These are phyloP conservation scores for Anoncus sp. DNA, from an alignment of 2,888 invertebrate species.

Conservation along the genomic window DNA sequence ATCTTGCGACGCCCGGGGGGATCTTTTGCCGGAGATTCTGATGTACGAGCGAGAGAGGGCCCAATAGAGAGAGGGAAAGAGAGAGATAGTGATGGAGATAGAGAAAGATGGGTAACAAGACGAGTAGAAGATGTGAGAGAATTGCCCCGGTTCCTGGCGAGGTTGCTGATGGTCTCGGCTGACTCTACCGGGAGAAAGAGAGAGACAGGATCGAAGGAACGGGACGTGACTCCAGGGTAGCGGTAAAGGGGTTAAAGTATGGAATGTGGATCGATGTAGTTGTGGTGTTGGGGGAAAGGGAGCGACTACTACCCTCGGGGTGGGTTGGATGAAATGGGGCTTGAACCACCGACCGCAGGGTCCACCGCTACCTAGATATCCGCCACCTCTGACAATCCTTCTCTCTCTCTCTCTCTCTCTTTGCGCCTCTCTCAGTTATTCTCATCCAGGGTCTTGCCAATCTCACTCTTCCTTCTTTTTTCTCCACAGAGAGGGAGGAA, in stretches of 20 bases:
- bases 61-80: not conserved
- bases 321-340: constrained; percentile 34
- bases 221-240: constrained; percentile 38
- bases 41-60: too few species aligned
- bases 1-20: constrained; percentile 48
- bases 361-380: constrained; percentile 42
- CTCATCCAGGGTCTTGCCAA: not conserved
- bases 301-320: not conserved
- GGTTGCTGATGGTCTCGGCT: constrained; percentile 43
- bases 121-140: constrained; percentile 39
- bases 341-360: constrained; percentile 48
- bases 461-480: not conserved
- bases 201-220: constrained; percentile 30
- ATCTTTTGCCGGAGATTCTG: constrained; percentile 52
- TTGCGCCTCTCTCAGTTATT: constrained; percentile 33
- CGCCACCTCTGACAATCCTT: constrained; percentile 39
- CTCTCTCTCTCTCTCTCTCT: constrained; percentile 15
- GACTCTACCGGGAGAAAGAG: constrained; percentile 1
- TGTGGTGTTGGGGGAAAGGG: constrained; percentile 42
- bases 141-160: constrained; percentile 38
- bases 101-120: constrained; percentile 28
- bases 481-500: not conserved
- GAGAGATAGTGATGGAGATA: not conserved
- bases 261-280: constrained; percentile 64
- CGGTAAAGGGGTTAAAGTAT: constrained; percentile 60